Evolutionary conservation across 2,113 vertebrate genomes (phyloP).

Genomic region (Abramis brama): DNA sequence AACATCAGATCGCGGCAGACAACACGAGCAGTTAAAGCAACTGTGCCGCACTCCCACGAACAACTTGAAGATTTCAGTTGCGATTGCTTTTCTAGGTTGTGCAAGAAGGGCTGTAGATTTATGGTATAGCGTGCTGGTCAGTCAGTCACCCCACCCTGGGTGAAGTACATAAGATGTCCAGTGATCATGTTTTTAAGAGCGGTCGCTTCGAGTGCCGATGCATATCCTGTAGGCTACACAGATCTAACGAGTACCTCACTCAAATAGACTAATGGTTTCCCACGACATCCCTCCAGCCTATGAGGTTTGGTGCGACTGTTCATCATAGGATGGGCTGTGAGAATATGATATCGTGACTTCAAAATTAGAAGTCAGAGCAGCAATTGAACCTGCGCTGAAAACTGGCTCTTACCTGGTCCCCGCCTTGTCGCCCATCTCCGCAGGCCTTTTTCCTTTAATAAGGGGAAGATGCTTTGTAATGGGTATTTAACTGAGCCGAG

Average conservation of each 20-base stretch:
- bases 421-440: slow-evolving; percentile 71
- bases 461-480: not conserved
- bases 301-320: not conserved
- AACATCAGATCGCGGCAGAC: slow-evolving; percentile 19
- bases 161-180: not conserved
- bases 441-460: slow-evolving; percentile 38
- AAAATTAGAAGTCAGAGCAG: slow-evolving; percentile 6
- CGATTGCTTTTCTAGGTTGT: not conserved
- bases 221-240: not conserved
- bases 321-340: not conserved
- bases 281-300: not conserved
- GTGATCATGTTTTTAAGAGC: slow-evolving; percentile 10
- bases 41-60: not conserved
- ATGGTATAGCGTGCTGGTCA: slow-evolving; percentile 18
- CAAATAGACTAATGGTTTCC: not conserved
- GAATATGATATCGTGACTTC: slow-evolving; percentile 23
- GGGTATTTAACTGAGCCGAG: slow-evolving; percentile 14
- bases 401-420: slow-evolving; percentile 69
- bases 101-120: not conserved
- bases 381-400: slow-evolving; percentile 31
- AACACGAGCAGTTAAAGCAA: not conserved
- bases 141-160: slow-evolving; percentile 49
- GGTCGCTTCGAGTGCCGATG: not conserved
- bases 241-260: not conserved
- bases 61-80: not conserved